These are phyloP conservation scores for Merodon equestris DNA, from an alignment of 2,888 invertebrate species.

Conservation along the genomic window DNA sequence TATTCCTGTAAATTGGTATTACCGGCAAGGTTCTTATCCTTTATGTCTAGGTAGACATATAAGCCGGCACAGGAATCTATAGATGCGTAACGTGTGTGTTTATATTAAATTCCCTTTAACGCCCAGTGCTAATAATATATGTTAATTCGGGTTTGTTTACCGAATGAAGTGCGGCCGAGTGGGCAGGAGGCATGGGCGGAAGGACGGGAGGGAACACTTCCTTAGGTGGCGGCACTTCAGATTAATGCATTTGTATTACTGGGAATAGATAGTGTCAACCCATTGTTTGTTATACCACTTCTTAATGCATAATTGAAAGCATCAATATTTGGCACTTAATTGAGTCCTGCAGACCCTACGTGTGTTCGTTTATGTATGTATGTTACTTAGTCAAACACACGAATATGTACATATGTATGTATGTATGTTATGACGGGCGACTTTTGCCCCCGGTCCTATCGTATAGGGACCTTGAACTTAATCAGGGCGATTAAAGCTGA, in stretches of 20 bases:
- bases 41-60: no score
- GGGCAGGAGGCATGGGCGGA: background rate
- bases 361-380: constrained; percentile 9
- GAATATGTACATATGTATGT: background rate
- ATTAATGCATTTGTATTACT: constrained; percentile 67
- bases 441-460: constrained; percentile 34
- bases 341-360: constrained; percentile 30
- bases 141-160: constrained; percentile 65
- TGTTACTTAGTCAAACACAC: background rate
- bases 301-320: constrained; percentile 67
- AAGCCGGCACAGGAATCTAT: no score
- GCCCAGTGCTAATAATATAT: constrained; percentile 56
- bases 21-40: constrained; percentile 28
- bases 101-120: constrained; percentile 3
- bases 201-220: no score
- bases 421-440: constrained; percentile 6
- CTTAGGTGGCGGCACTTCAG: constrained; percentile 57
- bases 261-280: constrained; percentile 66
- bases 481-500: constrained; percentile 43
- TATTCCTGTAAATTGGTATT: constrained; percentile 48
- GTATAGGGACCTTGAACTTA: constrained; percentile 69
- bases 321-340: constrained; percentile 68
- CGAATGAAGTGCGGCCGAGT: constrained; percentile 19
- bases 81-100: no score
- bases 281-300: constrained; percentile 57